Conservation (phyloP, 2,113 vertebrate genomes). For the Columba livia region DNA sequence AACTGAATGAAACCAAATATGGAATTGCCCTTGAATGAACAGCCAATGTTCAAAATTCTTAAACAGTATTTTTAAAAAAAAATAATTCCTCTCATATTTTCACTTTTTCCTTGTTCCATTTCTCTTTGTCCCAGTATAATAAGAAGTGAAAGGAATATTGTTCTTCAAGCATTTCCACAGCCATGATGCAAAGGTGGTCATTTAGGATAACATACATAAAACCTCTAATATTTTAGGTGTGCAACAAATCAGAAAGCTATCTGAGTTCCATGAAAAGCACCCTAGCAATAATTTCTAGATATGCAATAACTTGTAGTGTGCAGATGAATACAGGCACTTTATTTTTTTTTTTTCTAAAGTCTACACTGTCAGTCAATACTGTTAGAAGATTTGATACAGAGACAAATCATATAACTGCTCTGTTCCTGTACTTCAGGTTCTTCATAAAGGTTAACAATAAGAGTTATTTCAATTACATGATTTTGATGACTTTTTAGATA, state of each 20-base stretch:
- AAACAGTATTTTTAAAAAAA: not conserved
- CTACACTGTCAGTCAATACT: not conserved
- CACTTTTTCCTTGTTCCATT: not conserved
- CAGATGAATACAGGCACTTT: not conserved
- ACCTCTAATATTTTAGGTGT: not conserved
- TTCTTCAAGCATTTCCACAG: not conserved
- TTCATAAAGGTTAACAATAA: not conserved
- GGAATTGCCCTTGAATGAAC: not conserved
- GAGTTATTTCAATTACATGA: not conserved
- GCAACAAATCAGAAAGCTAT: not conserved
- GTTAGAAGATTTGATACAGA: not conserved
- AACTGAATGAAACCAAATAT: not conserved
- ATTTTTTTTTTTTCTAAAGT: not conserved
- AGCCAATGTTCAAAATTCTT: not conserved
- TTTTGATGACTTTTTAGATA: not conserved
- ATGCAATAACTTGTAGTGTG: fast-evolving
- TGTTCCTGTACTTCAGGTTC: not conserved
- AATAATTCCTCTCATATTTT: not conserved
- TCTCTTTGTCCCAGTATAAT: not conserved
- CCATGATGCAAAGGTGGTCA: fast-evolving
- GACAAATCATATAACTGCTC: not conserved
- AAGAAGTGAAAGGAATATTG: not conserved
- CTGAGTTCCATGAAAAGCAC: not conserved
- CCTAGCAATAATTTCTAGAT: not conserved
- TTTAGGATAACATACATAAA: not conserved